A percentile compares a stretch with the other conserved stretches of the same genome.
Conservation (phyloP, 2,888 invertebrate genomes). For the Chorisops tibialis region DNA sequence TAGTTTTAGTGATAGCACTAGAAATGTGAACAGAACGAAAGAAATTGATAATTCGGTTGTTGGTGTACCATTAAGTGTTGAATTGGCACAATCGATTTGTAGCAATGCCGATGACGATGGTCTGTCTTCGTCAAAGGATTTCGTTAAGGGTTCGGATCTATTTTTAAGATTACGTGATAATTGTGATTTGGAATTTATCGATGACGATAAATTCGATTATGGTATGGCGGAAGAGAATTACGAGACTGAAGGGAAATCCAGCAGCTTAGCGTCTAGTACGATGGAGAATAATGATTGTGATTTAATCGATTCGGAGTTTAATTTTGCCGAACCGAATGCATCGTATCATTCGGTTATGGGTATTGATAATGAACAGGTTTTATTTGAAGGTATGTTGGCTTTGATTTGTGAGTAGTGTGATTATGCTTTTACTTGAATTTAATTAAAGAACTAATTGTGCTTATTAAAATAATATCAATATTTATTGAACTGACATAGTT, state of each 20-base stretch:
- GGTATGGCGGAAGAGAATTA: constrained; percentile 16
- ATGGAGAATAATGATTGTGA: background rate
- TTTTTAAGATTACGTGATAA: constrained; percentile 33
- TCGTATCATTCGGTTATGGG: constrained; percentile 26
- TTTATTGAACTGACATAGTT: no score
- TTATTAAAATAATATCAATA: no score
- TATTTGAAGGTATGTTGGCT: constrained; percentile 45
- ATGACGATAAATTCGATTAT: constrained; percentile 28
- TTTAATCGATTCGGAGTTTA: constrained; percentile 7
- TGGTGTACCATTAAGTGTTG: constrained; percentile 34
- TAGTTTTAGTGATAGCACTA: constrained; percentile 7
- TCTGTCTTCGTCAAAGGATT: constrained; percentile 10
- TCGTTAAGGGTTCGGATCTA: constrained; percentile 31
- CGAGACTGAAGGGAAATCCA: constrained; percentile 14
- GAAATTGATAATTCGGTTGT: background rate
- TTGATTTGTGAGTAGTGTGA: no score
- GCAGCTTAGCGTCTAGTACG: background rate
- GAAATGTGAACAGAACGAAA: background rate
- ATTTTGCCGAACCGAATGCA: constrained; percentile 28
- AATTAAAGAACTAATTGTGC: no score
- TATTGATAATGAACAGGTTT: constrained; percentile 45
- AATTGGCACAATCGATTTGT: constrained; percentile 29
- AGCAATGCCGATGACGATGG: no score
- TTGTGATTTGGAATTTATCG: constrained; percentile 30
- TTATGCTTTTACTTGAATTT: no score